Percentiles rank a stretch among this genome's conserved stretches.
Evolutionary conservation across 92 coral and sea anemone species (phyloP).

Genomic region (Siderastrea siderea): DNA sequence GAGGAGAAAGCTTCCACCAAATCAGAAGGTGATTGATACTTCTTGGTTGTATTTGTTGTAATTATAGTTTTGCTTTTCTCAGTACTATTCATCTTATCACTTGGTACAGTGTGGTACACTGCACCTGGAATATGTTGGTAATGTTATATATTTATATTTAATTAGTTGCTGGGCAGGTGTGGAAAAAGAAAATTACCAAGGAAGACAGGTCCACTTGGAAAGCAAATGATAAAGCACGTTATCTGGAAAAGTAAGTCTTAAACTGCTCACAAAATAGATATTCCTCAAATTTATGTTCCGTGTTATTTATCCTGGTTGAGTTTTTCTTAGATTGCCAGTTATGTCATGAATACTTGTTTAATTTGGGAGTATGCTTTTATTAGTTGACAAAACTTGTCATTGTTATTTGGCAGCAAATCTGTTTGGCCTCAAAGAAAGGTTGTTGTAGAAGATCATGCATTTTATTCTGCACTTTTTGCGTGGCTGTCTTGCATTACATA

Average conservation of each 20-base stretch:
- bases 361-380: no score
- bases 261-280: background rate
- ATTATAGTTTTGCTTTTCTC: background rate
- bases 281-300: background rate
- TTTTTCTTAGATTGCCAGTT: background rate
- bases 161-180: constrained; percentile 28
- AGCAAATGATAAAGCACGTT: constrained; percentile 9
- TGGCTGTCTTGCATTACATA: background rate
- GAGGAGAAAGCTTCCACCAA: background rate
- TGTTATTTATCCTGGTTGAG: background rate
- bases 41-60: background rate
- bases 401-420: no score
- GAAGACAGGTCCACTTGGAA: constrained; percentile 21
- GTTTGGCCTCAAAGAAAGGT: background rate
- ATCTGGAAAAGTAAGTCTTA: constrained; percentile 31
- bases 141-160: background rate
- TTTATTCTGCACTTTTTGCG: background rate
- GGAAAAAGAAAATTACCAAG: constrained; percentile 50
- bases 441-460: background rate
- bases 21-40: background rate
- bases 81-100: background rate
- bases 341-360: background rate
- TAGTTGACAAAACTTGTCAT: no score
- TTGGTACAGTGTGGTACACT: background rate
- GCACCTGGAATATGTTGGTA: background rate